phyloP scores from a whole-genome alignment of 2,113 vertebrate species.

The Phoxinus phoxinus region DNA sequence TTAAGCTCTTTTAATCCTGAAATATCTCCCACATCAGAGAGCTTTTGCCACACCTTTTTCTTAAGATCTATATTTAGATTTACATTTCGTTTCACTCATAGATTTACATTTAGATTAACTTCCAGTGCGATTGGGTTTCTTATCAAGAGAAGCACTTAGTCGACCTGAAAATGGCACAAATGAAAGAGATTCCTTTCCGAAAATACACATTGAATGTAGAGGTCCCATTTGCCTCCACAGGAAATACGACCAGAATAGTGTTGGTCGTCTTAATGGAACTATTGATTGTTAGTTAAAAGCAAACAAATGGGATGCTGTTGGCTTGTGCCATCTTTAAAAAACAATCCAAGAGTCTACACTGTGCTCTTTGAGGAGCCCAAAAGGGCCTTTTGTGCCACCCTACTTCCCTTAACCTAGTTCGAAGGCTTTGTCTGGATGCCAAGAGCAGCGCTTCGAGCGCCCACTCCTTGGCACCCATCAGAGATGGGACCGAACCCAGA shows the following conservation, averaged over 20 bases:
- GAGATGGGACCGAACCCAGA: slow-evolving; percentile 62
- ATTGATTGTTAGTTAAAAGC: slow-evolving; percentile 69
- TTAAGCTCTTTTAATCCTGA: slow-evolving; percentile 18
- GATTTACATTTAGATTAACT: slow-evolving; percentile 38
- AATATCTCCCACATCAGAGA: slow-evolving; percentile 14
- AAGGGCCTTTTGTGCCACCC: slow-evolving; percentile 73
- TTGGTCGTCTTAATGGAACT: slow-evolving; percentile 70
- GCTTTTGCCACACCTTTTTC: background rate
- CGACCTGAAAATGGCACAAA: background rate
- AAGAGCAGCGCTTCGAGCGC: slow-evolving; percentile 48
- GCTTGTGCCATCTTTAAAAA: slow-evolving; percentile 66
- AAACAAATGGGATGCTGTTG: slow-evolving; percentile 72
- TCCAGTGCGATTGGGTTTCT: background rate
- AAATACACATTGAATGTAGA: slow-evolving; percentile 25
- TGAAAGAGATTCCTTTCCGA: background rate
- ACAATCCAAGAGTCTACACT: slow-evolving; percentile 69
- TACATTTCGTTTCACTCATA: slow-evolving; percentile 4
- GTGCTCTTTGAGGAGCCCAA: slow-evolving; percentile 72
- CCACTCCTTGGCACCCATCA: slow-evolving; percentile 63
- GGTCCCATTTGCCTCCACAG: slow-evolving; percentile 34
- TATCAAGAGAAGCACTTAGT: slow-evolving; percentile 15
- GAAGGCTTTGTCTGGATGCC: slow-evolving; percentile 66
- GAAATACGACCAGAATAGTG: slow-evolving; percentile 64
- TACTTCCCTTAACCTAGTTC: slow-evolving; percentile 65
- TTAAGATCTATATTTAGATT: slow-evolving; percentile 30